These are phyloP conservation scores for Typhlomys cinereus DNA, from an alignment of 2,113 vertebrate genomes.

Conservation along the genomic window DNA sequence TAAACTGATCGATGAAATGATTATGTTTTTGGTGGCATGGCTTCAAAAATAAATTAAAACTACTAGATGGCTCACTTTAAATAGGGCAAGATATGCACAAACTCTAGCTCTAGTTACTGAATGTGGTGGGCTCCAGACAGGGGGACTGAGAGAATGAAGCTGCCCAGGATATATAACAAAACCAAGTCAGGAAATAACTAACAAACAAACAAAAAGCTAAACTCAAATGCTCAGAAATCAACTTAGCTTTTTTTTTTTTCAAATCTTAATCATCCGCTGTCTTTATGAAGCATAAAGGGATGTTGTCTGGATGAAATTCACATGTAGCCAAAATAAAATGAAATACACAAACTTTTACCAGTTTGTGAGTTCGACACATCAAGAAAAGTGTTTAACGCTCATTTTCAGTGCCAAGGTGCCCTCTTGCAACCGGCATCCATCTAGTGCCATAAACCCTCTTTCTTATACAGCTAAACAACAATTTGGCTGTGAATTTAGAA, in stretches of 20 bases:
- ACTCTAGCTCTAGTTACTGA: neutral
- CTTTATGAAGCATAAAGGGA: neutral
- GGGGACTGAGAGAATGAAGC: neutral
- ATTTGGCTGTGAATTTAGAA: conserved; percentile 80
- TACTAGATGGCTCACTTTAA: neutral
- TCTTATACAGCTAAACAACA: conserved; percentile 75
- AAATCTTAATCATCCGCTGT: neutral
- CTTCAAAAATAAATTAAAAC: neutral
- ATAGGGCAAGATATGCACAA: neutral
- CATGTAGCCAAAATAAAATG: neutral
- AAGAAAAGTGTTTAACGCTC: conserved; percentile 26
- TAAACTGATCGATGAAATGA: neutral
- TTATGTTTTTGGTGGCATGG: neutral
- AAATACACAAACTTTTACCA: neutral
- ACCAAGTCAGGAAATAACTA: neutral
- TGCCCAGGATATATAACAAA: neutral
- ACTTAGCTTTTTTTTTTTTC: neutral
- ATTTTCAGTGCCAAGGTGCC: conserved; percentile 61
- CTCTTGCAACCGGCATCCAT: conserved; percentile 49
- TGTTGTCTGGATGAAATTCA: neutral
- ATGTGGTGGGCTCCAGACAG: neutral
- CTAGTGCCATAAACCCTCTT: conserved; percentile 56
- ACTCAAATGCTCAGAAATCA: neutral
- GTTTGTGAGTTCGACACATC: neutral
- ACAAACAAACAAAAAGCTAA: neutral